Evolutionary conservation across 2,113 vertebrate genomes (phyloP), one percentile per base, ranked within the genome.

Genomic region (Lanius ludovicianus): DNA sequence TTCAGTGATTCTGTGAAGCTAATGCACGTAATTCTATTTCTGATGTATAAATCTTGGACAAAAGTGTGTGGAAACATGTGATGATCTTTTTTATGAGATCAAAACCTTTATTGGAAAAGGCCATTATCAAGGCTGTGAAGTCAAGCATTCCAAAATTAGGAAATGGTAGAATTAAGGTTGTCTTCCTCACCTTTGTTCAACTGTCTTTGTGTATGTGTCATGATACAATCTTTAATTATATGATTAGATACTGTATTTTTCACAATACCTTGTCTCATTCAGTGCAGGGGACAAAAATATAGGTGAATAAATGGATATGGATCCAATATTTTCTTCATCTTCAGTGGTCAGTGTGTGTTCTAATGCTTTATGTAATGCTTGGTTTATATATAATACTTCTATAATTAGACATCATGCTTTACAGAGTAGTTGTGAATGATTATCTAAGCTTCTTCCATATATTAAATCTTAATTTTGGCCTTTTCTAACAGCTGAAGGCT

Each of bases 161-260:
- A 91, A 93, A 77, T 83, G 59, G 50, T 79, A 80, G 94, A 93
- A 85, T 95, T 96, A 93, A 87, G 67, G 39, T 83, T 85, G 89
- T 80, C 81, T 93, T 94, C 70, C 1, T 0, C 37, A 77, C 57
- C 62, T 90, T 96, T 96, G 65, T 97, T 97, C 77, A 80, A 49
- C 42, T 5, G 2, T 49, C 87, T 92, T 92, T 96, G 86, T 95
- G 39, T 78, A 69, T 75, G 42, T 62, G 69, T 90, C 55, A 42
- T 77, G 93, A 97, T 94, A 96, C 39, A 85, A 87, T 95, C 94
- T 96, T 97, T 96, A 96, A 96, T 93, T 95, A 95, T 50, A 35
- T 74, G 28, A 95, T 96, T 91, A 89, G 89, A 93, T 94, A 57
- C 49, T 76, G 70, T 85, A 65, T 93, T 95, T 96, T 95, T 84